Conservation (phyloP, 2,888 invertebrate genomes). For the Arenicola marina region DNA sequence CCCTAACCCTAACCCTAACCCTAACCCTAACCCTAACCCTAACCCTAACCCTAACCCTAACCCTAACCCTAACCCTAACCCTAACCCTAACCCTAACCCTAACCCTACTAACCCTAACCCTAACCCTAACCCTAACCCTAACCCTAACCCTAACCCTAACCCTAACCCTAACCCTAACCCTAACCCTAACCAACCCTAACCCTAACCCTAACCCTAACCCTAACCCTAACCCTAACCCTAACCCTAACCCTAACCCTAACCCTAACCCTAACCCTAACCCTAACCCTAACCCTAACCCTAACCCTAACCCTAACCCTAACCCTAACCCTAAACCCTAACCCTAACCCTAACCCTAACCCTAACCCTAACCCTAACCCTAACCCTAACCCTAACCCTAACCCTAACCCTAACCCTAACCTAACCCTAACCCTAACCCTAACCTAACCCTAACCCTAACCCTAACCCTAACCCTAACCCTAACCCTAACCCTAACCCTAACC, state of each 20-base stretch:
- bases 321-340: constrained; percentile 24
- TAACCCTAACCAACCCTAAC: too few species aligned
- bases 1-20: too few species aligned
- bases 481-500: constrained; percentile 24
- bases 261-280: constrained; percentile 29
- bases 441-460: constrained; percentile 27
- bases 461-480: constrained; percentile 23
- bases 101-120: too few species aligned
- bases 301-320: constrained; percentile 26
- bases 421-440: too few species aligned
- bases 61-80: too few species aligned
- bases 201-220: constrained; percentile 21
- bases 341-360: constrained; percentile 26
- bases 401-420: constrained; percentile 27
- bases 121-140: too few species aligned
- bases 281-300: constrained; percentile 26
- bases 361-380: constrained; percentile 21
- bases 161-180: constrained; percentile 32
- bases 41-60: too few species aligned
- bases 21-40: too few species aligned
- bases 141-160: too few species aligned
- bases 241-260: constrained; percentile 29
- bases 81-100: too few species aligned
- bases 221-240: constrained; percentile 19
- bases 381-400: constrained; percentile 29